These are phyloP conservation scores for Silvanus unidentatus DNA, from an alignment of 2,888 invertebrate species.

Conservation along the genomic window DNA sequence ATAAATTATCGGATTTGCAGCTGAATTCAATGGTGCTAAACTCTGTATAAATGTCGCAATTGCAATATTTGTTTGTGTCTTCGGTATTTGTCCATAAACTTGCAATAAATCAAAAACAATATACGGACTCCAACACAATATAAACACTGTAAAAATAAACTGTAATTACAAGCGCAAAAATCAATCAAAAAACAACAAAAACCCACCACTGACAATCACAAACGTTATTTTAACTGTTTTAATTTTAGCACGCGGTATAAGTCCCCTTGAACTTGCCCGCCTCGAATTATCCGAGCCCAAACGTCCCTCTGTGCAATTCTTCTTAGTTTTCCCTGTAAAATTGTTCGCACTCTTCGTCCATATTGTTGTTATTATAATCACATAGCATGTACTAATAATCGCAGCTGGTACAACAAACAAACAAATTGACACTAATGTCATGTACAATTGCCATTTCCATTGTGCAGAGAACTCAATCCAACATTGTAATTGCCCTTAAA, in stretches of 20 bases:
- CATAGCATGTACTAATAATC: conserved; percentile 81
- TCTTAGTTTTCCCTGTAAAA: conserved; percentile 17
- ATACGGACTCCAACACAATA: conserved; percentile 93
- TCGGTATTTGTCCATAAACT: conserved; percentile 77
- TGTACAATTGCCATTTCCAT: conserved; percentile 78
- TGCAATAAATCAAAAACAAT: conserved; percentile 87
- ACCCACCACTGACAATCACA: conserved; percentile 67
- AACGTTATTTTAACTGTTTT: conserved; percentile 95
- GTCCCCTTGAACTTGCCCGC: conserved; percentile 81
- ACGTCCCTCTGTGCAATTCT: conserved; percentile 10
- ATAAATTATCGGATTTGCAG: conserved; percentile 91
- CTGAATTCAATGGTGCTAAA: conserved; percentile 85
- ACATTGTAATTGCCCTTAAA: conserved; percentile 64
- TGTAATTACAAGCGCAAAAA: not conserved
- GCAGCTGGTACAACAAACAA: conserved; percentile 79
- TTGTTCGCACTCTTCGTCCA: conserved; percentile 68
- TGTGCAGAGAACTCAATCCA: conserved; percentile 76
- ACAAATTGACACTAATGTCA: conserved; percentile 71
- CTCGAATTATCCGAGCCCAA: conserved; percentile 50
- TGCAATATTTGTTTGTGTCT: conserved; percentile 73
- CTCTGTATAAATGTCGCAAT: conserved; percentile 88
- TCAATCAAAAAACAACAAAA: not conserved
- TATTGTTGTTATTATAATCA: conserved; percentile 81
- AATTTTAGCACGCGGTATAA: conserved; percentile 89
- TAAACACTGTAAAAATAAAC: conserved; percentile 64